Evolutionary conservation across 2,888 invertebrate genomes (phyloP).

Genomic region (Flexamia atlantica): DNA sequence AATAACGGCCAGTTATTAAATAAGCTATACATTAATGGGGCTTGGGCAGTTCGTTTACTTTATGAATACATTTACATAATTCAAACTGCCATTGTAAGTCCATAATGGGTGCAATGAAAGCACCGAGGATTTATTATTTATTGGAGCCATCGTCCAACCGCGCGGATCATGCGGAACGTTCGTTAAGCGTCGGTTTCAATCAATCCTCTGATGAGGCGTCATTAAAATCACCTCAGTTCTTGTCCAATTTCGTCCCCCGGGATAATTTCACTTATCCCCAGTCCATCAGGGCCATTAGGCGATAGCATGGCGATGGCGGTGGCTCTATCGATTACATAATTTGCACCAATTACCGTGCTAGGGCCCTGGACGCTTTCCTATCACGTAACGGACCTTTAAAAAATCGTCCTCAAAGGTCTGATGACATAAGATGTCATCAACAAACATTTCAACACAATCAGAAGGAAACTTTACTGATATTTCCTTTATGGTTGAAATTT

Average conservation of each 20-base stretch:
- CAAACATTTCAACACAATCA: too few relatives aligned
- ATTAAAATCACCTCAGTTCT: conserved; percentile 45
- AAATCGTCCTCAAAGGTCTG: too few relatives aligned
- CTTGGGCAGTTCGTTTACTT: background rate
- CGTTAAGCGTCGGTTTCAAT: conserved; percentile 24
- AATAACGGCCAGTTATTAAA: background rate
- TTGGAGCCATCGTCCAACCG: background rate
- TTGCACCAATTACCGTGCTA: conserved; percentile 6
- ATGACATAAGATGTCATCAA: too few relatives aligned
- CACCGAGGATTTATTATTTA: conserved; percentile 16
- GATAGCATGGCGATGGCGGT: conserved; percentile 16
- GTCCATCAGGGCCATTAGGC: conserved; percentile 12
- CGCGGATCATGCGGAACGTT: conserved; percentile 18
- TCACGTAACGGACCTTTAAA: background rate
- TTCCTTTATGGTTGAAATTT: too few relatives aligned
- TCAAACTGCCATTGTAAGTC: conserved; percentile 5
- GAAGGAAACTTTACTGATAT: too few relatives aligned
- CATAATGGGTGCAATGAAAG: background rate
- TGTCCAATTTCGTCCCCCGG: conserved; percentile 28
- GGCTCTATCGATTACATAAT: conserved; percentile 36
- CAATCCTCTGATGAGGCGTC: conserved; percentile 32
- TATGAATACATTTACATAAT: conserved; percentile 50
- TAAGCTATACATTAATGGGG: conserved; percentile 1
- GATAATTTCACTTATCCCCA: conserved; percentile 36
- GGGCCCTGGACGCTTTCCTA: background rate